phyloP scores from a whole-genome alignment of 2,888 invertebrate genomes.

The Callosobruchus maculatus region DNA sequence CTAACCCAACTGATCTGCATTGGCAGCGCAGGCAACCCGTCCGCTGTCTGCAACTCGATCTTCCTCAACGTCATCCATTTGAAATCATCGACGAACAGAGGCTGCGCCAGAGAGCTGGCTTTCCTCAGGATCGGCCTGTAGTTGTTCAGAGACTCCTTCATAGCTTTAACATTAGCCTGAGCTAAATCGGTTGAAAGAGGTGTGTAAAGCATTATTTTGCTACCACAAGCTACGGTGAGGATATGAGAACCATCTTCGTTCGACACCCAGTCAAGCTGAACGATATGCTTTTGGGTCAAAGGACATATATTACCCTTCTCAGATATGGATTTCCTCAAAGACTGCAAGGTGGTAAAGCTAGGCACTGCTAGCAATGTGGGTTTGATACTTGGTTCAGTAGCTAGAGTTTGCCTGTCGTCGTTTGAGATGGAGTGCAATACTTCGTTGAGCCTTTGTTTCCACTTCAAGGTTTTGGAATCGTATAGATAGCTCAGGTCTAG shows the following conservation, averaged over 20 bases:
- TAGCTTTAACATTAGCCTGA: slow-evolving; percentile 81
- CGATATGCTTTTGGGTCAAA: slow-evolving; percentile 85
- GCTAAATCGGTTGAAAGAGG: slow-evolving; percentile 93
- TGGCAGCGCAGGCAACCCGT: slow-evolving; percentile 92
- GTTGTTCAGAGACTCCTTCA: slow-evolving; percentile 71
- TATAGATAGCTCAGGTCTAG: slow-evolving; percentile 79
- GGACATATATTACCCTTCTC: slow-evolving; percentile 91
- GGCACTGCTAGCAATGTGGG: slow-evolving; percentile 74
- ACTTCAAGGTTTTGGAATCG: slow-evolving; percentile 74
- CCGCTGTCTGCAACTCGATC: slow-evolving; percentile 88
- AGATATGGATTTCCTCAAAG: slow-evolving; percentile 80
- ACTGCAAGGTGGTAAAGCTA: slow-evolving; percentile 86
- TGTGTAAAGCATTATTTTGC: slow-evolving; percentile 87
- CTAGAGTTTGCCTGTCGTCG: slow-evolving; percentile 55
- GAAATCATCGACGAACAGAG: slow-evolving; percentile 86
- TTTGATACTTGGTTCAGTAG: slow-evolving; percentile 43
- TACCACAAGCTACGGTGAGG: slow-evolving; percentile 92
- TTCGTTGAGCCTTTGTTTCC: slow-evolving; percentile 78
- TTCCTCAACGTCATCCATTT: slow-evolving; percentile 95
- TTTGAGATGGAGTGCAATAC: slow-evolving; percentile 77
- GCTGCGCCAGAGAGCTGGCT: slow-evolving; percentile 86
- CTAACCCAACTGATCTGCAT: slow-evolving; percentile 98
- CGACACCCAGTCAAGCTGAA: slow-evolving; percentile 98
- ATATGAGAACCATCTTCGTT: slow-evolving; percentile 99
- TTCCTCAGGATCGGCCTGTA: slow-evolving; percentile 84